Evolutionary conservation across 2,888 invertebrate genomes (phyloP).

Genomic region (Clunio marinus): DNA sequence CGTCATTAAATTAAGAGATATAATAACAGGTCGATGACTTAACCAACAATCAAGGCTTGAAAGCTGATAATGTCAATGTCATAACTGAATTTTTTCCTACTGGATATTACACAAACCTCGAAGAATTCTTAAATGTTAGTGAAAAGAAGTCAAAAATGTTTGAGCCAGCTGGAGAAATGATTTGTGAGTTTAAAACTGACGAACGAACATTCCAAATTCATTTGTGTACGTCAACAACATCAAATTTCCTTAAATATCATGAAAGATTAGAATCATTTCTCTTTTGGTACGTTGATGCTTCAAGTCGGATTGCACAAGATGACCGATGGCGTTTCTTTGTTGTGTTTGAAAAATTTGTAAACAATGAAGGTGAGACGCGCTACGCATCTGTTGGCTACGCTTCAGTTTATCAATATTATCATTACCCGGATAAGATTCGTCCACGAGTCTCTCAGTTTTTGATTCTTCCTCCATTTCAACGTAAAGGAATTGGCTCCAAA

Average conservation of each 20-base stretch:
- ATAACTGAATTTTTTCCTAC: conserved; percentile 66
- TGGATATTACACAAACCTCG: conserved; percentile 62
- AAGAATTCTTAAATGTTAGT: conserved; percentile 65
- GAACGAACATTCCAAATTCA: conserved; percentile 72
- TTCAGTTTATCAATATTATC: conserved; percentile 91
- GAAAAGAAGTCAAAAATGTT: conserved; percentile 67
- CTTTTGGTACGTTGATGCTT: conserved; percentile 94
- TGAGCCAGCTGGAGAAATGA: conserved; percentile 67
- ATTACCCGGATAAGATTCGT: conserved; percentile 80
- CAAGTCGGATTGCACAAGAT: conserved; percentile 86
- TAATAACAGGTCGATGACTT: conserved; percentile 56
- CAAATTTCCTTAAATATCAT: conserved; percentile 75
- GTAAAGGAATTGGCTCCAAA: conserved; percentile 76
- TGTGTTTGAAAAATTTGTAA: conserved; percentile 68
- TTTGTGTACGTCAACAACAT: conserved; percentile 63
- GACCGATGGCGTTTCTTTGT: conserved; percentile 53
- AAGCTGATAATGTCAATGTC: conserved; percentile 71
- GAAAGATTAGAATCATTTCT: conserved; percentile 84
- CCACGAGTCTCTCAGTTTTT: conserved; percentile 92
- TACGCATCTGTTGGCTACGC: conserved; percentile 83
- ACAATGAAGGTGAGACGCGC: conserved; percentile 56
- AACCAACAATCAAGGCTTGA: conserved; percentile 56
- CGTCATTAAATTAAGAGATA: neutral
- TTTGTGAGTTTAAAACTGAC: conserved; percentile 58
- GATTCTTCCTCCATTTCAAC: conserved; percentile 87